A percentile compares a stretch with the other conserved stretches of the same genome.
These are phyloP conservation scores for Drosophila greeni DNA, from an alignment of 2,888 invertebrate species.

Conservation along the genomic window DNA sequence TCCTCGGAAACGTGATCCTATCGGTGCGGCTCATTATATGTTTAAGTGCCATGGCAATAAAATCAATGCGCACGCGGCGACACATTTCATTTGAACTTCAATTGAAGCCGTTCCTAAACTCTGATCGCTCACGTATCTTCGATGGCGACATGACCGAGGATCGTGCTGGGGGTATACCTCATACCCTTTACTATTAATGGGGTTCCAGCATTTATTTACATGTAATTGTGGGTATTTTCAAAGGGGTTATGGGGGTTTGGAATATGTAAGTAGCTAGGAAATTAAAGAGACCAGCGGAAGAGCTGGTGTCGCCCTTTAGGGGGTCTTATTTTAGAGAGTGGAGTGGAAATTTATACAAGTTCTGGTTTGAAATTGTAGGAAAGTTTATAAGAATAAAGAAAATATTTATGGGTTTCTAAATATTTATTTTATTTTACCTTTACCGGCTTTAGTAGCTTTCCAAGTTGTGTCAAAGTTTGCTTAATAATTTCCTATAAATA, in stretches of 20 bases:
- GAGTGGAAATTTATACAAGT: neutral
- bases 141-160: slow-evolving; percentile 38
- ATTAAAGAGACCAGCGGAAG: neutral
- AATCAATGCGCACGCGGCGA: slow-evolving; percentile 64
- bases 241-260: slow-evolving; percentile 17
- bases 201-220: slow-evolving; percentile 38
- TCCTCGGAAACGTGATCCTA: slow-evolving; percentile 66
- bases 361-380: neutral
- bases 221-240: slow-evolving; percentile 45
- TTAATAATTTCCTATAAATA: neutral
- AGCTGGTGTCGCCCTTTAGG: slow-evolving; percentile 12
- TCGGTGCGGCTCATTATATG: slow-evolving; percentile 69
- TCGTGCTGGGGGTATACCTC: slow-evolving; percentile 51
- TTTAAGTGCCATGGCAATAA: slow-evolving; percentile 73
- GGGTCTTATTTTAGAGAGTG: neutral
- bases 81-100: slow-evolving; percentile 68
- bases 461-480: neutral
- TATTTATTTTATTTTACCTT: neutral
- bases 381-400: neutral
- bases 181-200: too few species aligned
- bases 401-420: neutral
- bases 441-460: neutral
- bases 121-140: slow-evolving; percentile 52
- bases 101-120: slow-evolving; percentile 63
- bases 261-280: slow-evolving; percentile 9